Evolutionary conservation across 2,113 vertebrate genomes (phyloP).

Genomic region (Phrynosoma blainvillii): DNA sequence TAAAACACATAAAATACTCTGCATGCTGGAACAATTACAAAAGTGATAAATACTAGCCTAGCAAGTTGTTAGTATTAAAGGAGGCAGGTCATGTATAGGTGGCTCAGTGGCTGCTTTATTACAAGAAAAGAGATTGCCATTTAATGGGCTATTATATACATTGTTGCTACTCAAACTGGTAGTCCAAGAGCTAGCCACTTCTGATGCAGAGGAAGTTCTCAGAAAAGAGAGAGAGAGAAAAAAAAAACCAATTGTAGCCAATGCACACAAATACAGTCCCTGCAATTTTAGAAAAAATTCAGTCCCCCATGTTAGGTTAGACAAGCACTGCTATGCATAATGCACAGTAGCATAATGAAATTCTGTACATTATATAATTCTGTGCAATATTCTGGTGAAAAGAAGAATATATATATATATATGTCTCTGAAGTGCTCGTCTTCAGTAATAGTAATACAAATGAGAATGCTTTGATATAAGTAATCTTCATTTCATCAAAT

Average conservation of each 20-base stretch:
- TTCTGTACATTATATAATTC: too few species aligned
- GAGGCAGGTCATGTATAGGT: conserved; percentile 53
- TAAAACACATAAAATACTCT: not conserved
- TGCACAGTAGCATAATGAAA: not conserved
- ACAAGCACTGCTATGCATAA: too few species aligned
- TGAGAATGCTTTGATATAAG: not conserved
- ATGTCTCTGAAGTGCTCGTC: not conserved
- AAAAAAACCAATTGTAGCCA: too few species aligned
- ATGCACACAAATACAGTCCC: too few species aligned
- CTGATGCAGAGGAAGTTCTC: too few species aligned
- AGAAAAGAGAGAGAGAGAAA: too few species aligned
- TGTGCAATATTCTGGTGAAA: too few species aligned
- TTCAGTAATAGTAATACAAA: not conserved
- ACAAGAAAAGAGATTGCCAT: conserved; percentile 44
- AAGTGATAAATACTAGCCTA: conserved; percentile 32
- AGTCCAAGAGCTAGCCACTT: too few species aligned
- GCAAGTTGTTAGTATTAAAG: conserved; percentile 53
- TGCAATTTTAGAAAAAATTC: too few species aligned
- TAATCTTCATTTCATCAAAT: not conserved
- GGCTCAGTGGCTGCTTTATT: conserved; percentile 37
- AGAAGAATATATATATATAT: too few species aligned
- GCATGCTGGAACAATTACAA: not conserved
- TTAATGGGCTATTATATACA: conserved; percentile 10
- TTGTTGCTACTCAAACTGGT: too few species aligned
- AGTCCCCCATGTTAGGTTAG: too few species aligned